Conservation (phyloP, 1,140 invertebrate species). For the Gyrodactylus bullatarudis region DNA sequence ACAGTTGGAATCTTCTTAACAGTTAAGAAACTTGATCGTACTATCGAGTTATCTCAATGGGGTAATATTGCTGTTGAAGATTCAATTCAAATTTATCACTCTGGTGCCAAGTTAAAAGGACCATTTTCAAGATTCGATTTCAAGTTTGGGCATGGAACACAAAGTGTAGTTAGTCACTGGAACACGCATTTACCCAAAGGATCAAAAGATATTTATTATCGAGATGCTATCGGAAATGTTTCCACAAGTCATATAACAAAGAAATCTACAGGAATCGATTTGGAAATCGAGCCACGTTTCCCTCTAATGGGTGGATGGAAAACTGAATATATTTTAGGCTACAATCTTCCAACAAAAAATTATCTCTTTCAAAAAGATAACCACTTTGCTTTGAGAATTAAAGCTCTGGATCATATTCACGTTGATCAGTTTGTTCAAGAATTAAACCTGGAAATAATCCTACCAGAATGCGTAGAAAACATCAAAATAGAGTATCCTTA, state of each 20-base stretch:
- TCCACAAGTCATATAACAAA: constrained; percentile 66
- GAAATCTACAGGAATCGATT: constrained; percentile 55
- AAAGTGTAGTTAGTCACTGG: constrained; percentile 55
- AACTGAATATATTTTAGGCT: constrained; percentile 74
- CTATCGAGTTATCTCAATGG: constrained; percentile 90
- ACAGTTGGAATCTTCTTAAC: constrained; percentile 79
- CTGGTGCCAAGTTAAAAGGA: constrained; percentile 60
- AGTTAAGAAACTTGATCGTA: constrained; percentile 42
- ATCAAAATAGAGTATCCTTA: constrained; percentile 51
- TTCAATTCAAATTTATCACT: constrained; percentile 52
- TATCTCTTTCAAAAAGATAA: constrained; percentile 50
- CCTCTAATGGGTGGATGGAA: constrained; percentile 96
- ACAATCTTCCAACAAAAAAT: constrained; percentile 82
- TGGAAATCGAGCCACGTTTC: constrained; percentile 68
- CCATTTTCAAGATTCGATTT: constrained; percentile 80
- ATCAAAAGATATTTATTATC: constrained; percentile 56
- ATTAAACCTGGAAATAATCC: constrained; percentile 49
- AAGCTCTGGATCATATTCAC: constrained; percentile 66
- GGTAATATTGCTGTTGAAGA: constrained; percentile 92
- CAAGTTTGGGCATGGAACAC: constrained; percentile 46
- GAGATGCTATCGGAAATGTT: constrained; percentile 95
- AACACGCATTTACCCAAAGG: constrained; percentile 62
- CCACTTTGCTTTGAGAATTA: constrained; percentile 52
- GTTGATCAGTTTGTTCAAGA: constrained; percentile 82
- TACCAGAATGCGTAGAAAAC: constrained; percentile 54